phyloP scores from a whole-genome alignment of 2,888 invertebrate species.

The Zonitis immaculata region DNA sequence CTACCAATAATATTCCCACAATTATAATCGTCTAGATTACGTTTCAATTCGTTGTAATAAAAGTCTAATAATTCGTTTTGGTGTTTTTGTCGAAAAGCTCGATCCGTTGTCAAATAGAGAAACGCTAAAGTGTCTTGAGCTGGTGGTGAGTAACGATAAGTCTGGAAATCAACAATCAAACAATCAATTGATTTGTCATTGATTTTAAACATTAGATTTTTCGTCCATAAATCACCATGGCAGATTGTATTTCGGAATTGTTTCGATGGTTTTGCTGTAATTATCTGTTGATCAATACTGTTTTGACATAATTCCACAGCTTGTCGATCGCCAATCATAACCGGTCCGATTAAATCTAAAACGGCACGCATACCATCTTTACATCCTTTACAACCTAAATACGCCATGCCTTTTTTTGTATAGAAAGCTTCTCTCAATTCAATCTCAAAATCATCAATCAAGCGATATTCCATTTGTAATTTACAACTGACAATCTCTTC shows the following conservation, averaged over 20 bases:
- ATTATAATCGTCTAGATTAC: conserved; percentile 19
- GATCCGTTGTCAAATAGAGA: conserved; percentile 29
- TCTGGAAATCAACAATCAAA: conserved; percentile 34
- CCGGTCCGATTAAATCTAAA: conserved; percentile 22
- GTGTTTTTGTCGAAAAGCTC: conserved; percentile 21
- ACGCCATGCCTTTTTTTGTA: conserved; percentile 35
- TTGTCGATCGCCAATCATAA: conserved; percentile 10
- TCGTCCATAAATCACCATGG: conserved; percentile 51
- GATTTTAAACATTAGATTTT: conserved; percentile 47
- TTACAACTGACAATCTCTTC: conserved; percentile 32
- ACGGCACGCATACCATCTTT: conserved; percentile 36
- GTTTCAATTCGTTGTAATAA: conserved; percentile 27
- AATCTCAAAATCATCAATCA: conserved; percentile 12
- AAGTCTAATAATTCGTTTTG: conserved; percentile 20
- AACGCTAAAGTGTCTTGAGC: conserved; percentile 32
- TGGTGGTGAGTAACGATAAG: conserved; percentile 32
- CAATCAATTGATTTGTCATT: conserved; percentile 30
- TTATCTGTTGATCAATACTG: conserved; percentile 19
- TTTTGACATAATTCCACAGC: conserved; percentile 17
- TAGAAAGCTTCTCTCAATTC: conserved; percentile 46
- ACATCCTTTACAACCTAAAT: conserved; percentile 37
- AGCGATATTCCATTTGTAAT: conserved; percentile 21
- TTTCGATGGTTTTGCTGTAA: conserved; percentile 39
- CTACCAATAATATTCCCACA: conserved; percentile 21
- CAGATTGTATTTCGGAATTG: conserved; percentile 45